Evolutionary conservation across 2,888 invertebrate genomes (phyloP).

Genomic region (Cheilosia scutellata): DNA sequence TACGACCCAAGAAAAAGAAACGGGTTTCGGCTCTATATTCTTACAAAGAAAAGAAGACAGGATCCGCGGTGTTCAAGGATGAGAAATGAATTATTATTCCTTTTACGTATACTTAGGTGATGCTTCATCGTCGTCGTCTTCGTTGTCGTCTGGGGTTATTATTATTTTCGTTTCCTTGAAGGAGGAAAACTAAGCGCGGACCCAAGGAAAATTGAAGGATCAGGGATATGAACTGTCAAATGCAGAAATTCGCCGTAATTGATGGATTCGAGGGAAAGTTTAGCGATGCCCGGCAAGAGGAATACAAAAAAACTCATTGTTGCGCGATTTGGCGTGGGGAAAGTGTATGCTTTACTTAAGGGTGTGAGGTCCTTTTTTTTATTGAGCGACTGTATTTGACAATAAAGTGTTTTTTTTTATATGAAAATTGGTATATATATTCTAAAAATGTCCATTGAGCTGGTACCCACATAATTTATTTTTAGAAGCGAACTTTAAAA

Average conservation of each 20-base stretch:
- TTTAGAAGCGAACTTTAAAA: too few species aligned
- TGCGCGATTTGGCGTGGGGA: slow-evolving; percentile 25
- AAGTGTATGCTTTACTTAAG: slow-evolving; percentile 6
- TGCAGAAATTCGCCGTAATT: slow-evolving; percentile 72
- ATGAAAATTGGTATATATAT: too few species aligned
- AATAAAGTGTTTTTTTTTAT: slow-evolving; percentile 6
- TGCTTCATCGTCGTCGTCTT: slow-evolving; percentile 24
- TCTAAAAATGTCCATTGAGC: too few species aligned
- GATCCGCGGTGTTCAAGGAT: slow-evolving; percentile 43
- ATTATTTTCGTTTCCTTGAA: slow-evolving; percentile 51
- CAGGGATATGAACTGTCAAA: slow-evolving; percentile 75
- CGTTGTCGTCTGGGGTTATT: slow-evolving; percentile 33
- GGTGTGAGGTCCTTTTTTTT: neutral
- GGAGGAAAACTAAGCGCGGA: slow-evolving; percentile 44
- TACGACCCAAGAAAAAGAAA: slow-evolving; percentile 31
- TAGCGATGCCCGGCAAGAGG: slow-evolving; percentile 47
- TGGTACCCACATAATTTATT: too few species aligned
- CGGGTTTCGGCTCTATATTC: slow-evolving; percentile 40
- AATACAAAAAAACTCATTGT: slow-evolving; percentile 56
- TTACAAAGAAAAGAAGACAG: slow-evolving; percentile 31
- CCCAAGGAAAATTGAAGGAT: slow-evolving; percentile 69
- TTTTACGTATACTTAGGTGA: slow-evolving; percentile 70
- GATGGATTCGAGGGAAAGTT: slow-evolving; percentile 70
- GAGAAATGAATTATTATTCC: slow-evolving; percentile 75
- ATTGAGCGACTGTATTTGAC: slow-evolving; percentile 37